A percentile compares a stretch with the other conserved stretches of the same genome.
Conservation (phyloP, 2,888 invertebrate species). For the Allacma fusca region DNA sequence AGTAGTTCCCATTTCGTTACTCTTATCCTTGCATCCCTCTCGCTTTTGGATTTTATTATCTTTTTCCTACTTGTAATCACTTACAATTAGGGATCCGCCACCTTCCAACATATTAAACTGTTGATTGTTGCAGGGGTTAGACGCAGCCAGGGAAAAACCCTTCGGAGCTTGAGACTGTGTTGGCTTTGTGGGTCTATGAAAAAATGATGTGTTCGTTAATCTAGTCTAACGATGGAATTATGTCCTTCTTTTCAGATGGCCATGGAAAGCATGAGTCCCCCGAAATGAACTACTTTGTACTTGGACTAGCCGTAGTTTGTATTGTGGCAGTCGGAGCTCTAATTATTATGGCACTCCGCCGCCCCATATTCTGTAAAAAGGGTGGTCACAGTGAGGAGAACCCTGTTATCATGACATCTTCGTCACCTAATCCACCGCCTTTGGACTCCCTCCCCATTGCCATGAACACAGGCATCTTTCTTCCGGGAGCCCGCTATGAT, state of each 20-base stretch:
- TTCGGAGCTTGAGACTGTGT: not conserved
- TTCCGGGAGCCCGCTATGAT: slow-evolving; percentile 59
- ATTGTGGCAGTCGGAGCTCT: slow-evolving; percentile 59
- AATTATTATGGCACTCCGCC: slow-evolving; percentile 57
- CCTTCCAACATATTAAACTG: too few species aligned
- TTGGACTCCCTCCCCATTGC: slow-evolving; percentile 59
- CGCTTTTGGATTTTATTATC: too few species aligned
- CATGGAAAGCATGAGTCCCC: slow-evolving; percentile 50
- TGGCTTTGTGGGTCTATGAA: not conserved
- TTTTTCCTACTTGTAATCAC: too few species aligned
- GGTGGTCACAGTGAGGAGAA: slow-evolving; percentile 23
- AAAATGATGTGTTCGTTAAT: too few species aligned
- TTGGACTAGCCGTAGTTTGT: slow-evolving; percentile 57
- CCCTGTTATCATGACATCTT: slow-evolving; percentile 20
- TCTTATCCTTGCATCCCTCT: too few species aligned
- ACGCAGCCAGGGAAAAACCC: too few species aligned
- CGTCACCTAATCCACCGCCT: slow-evolving; percentile 24
- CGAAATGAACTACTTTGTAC: slow-evolving; percentile 56
- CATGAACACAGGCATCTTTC: slow-evolving; percentile 61
- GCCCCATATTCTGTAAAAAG: slow-evolving; percentile 60
- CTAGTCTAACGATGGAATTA: too few species aligned
- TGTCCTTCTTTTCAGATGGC: not conserved
- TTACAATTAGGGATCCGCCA: too few species aligned
- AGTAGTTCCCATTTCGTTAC: too few species aligned
- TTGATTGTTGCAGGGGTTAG: too few species aligned